Evolutionary conservation across 1,140 invertebrate genomes (phyloP), one percentile per base, ranked within the genome.

Genomic region (Rhagoletis zephyria): DNA sequence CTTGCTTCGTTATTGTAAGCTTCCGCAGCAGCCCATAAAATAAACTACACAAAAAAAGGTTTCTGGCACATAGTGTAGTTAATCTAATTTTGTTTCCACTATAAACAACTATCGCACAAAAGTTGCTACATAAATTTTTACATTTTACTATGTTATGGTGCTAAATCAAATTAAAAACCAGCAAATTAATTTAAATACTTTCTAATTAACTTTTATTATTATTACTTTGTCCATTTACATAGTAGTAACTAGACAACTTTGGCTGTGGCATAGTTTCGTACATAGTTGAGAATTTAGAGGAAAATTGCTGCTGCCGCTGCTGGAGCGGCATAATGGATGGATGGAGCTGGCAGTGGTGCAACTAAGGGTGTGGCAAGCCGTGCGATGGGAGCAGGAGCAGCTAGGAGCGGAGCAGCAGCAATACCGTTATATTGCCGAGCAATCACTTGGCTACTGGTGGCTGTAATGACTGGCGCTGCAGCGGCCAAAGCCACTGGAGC

Each of bases 391-490:
- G 89, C 88, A 30, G 91, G 0, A 85, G 89, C 88, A 19, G 91
- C 90, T 81, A 90, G 89, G 7, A 90, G 45, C 60, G 88, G 90
- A 40, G 90, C 90, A 40, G 89, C 64, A n/a, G 92, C 88, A 64
- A 89, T 89, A 16, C 90, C 90, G 87, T 91, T 91, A 85, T 90
- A 92, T 87, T 93, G 92, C 51, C 91, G 91, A 64, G 91, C 90
- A 85, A 93, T 88, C 63, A 90, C 90, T 88, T 93, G 93, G 30
- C 90, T 93, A 89, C 92, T 93, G 85, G 90, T 90, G 14, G 93
- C 91, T 14, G 92, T 91, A 10, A 92, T 90, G 48, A 91, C 59
- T 0, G 89, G 88, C 12, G 90, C 87, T 45, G 89, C 88, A 60
- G 90, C 93, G 10, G 90, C 91, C 42, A 92, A 56, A n/a, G 90